phyloP scores from a whole-genome alignment of 2,888 invertebrate species.

The Mylabris sibirica region DNA sequence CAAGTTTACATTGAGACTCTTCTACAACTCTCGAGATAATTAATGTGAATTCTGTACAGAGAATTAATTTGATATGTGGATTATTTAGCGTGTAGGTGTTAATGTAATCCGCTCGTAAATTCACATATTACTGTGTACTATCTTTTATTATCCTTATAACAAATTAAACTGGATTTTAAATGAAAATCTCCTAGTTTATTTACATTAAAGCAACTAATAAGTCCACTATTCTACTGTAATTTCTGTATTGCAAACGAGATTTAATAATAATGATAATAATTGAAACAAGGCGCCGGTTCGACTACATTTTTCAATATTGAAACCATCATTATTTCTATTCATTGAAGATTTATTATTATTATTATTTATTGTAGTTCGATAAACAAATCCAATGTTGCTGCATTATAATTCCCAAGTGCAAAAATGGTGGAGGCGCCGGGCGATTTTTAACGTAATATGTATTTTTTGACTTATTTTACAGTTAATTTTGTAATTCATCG shows the following conservation, averaged over 20 bases:
- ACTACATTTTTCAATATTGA: no score
- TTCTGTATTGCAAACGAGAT: no score
- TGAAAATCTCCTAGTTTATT: neutral
- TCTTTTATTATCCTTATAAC: neutral
- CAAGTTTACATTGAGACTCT: neutral
- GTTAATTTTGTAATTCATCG: neutral
- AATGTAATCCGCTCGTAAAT: neutral
- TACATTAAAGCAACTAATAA: neutral
- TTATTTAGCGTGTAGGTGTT: neutral
- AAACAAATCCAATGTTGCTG: no score
- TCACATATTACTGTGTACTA: neutral
- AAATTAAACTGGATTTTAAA: neutral
- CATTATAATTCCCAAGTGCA: neutral
- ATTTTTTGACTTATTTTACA: neutral
- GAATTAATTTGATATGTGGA: neutral
- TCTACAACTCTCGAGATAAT: neutral
- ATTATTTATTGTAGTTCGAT: no score
- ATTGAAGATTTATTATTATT: no score
- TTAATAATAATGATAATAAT: neutral
- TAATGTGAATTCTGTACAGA: neutral
- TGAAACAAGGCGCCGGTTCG: no score
- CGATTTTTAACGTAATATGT: neutral
- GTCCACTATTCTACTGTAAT: no score
- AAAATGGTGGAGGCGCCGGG: constrained; percentile 14
- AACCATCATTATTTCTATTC: no score